Evolutionary conservation across 2,797 vertebrate species (phyloP).

Genomic region (Megalops cyprinoides): DNA sequence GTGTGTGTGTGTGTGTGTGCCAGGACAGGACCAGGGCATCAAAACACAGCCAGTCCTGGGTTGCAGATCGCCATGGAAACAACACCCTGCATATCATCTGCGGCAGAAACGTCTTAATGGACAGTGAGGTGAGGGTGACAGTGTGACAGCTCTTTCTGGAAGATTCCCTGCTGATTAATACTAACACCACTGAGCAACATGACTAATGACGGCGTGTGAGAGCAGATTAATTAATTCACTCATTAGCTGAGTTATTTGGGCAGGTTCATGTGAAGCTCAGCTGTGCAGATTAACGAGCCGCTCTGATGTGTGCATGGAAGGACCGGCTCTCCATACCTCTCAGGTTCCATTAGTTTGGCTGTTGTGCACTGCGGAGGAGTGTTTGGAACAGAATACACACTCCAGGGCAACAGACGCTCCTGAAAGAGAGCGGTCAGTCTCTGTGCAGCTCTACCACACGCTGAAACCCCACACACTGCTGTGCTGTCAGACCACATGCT

Average conservation of each 20-base stretch:
- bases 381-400: too few species aligned
- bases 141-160: constrained; percentile 66
- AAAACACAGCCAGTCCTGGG: background rate
- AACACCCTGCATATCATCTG: constrained; percentile 53
- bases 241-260: constrained; percentile 58
- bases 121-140: too few species aligned
- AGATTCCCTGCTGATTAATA: constrained; percentile 77
- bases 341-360: too few species aligned
- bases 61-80: constrained; percentile 5
- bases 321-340: background rate
- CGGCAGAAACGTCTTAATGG: constrained; percentile 82
- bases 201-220: constrained; percentile 69
- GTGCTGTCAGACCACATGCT: too few species aligned
- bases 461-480: too few species aligned
- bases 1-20: too few species aligned
- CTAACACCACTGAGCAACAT: constrained; percentile 72
- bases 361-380: too few species aligned
- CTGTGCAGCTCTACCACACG: too few species aligned
- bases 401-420: too few species aligned
- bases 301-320: background rate
- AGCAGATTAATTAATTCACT: constrained; percentile 73
- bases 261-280: constrained; percentile 30
- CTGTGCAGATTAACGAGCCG: background rate
- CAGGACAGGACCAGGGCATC: background rate
- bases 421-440: too few species aligned